phyloP scores from a whole-genome alignment of 2,113 vertebrate genomes.

The Toxotes chatareus region DNA sequence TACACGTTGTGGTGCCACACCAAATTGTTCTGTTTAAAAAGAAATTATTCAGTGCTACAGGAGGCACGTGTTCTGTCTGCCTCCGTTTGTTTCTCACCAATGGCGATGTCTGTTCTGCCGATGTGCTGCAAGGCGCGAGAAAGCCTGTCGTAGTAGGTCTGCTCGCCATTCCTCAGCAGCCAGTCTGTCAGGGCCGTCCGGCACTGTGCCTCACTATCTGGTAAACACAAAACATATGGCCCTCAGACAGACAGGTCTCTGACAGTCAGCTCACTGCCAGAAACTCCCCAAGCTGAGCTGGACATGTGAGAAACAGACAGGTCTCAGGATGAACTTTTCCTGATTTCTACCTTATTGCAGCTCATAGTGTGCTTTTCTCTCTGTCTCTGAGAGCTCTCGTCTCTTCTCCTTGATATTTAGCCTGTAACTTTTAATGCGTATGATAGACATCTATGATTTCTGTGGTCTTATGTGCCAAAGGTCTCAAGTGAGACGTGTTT shows the following conservation, averaged over 20 bases:
- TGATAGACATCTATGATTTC: background rate
- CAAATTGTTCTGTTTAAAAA: slow-evolving; percentile 4
- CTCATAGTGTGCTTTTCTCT: background rate
- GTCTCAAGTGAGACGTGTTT: background rate
- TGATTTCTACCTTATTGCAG: slow-evolving; percentile 16
- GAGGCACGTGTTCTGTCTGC: background rate
- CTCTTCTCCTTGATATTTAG: background rate
- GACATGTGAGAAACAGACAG: slow-evolving; percentile 36
- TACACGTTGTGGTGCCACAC: slow-evolving; percentile 1
- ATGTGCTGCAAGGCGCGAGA: slow-evolving; percentile 78
- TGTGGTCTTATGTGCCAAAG: background rate
- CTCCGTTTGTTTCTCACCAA: slow-evolving; percentile 72
- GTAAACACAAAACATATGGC: slow-evolving; percentile 58
- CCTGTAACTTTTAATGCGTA: background rate
- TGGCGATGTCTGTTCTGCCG: slow-evolving; percentile 80
- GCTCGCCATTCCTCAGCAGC: slow-evolving; percentile 72
- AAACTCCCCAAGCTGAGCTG: slow-evolving; percentile 25
- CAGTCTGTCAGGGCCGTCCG: slow-evolving; percentile 72
- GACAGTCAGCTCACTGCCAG: slow-evolving; percentile 33
- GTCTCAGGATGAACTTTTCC: slow-evolving; percentile 4
- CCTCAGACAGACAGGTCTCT: slow-evolving; percentile 49
- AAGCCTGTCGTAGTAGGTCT: slow-evolving; percentile 82
- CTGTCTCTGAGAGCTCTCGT: background rate
- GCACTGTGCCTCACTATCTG: slow-evolving; percentile 72
- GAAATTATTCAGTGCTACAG: background rate